phyloP scores from a whole-genome alignment of 37 sponge, comb jelly and placozoan species.

The Agelas oroides region DNA sequence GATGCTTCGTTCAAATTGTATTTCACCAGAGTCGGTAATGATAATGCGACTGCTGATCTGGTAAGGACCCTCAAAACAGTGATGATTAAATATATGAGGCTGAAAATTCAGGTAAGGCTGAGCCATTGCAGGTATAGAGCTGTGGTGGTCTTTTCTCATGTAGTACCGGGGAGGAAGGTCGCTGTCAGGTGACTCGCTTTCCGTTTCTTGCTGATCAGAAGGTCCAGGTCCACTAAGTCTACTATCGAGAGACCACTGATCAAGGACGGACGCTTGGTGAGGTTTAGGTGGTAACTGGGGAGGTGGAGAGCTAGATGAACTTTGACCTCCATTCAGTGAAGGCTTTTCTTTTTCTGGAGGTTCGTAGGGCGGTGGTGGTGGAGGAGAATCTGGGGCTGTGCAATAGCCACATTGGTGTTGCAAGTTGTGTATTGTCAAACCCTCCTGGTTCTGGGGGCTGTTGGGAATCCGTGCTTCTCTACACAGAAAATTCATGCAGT shows the following conservation, averaged over 20 bases:
- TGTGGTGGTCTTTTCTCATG: slow-evolving; percentile 11
- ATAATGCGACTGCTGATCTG: slow-evolving; percentile 50
- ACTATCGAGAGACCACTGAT: no score
- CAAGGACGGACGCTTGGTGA: no score
- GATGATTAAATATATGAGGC: slow-evolving; percentile 17
- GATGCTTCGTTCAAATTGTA: slow-evolving; percentile 34
- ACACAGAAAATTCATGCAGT: slow-evolving; percentile 59
- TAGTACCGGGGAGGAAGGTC: slow-evolving; percentile 38
- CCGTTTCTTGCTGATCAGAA: no score
- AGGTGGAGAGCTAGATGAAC: no score
- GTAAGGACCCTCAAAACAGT: slow-evolving; percentile 34
- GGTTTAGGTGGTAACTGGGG: no score
- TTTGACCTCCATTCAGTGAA: no score
- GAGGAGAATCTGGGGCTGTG: no score
- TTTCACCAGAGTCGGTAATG: slow-evolving; percentile 44
- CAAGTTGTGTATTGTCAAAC: slow-evolving; percentile 18
- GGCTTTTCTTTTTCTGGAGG: no score
- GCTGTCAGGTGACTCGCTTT: no score
- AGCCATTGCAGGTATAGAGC: slow-evolving; percentile 25
- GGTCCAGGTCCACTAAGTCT: no score
- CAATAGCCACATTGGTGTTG: slow-evolving; percentile 7
- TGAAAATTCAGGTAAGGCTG: slow-evolving; percentile 7
- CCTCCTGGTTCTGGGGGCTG: slow-evolving; percentile 25
- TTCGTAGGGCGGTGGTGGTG: neutral
- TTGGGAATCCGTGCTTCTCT: slow-evolving; percentile 31